A percentile compares a stretch with the other conserved stretches of the same genome.
These are phyloP conservation scores for Agriopis marginaria DNA, from an alignment of 2,888 invertebrate genomes.

Conservation along the genomic window DNA sequence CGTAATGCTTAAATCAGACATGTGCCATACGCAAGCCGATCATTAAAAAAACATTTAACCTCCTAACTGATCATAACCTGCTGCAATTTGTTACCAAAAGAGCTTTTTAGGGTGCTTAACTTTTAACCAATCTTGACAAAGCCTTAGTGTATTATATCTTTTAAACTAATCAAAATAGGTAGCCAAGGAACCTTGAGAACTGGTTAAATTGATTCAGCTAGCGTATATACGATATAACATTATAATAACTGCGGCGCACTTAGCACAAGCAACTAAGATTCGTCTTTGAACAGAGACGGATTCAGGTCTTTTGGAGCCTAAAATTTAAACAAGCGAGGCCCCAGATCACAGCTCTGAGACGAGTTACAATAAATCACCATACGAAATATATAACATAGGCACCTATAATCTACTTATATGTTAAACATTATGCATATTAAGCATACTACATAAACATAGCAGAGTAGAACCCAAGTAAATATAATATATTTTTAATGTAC, in stretches of 20 bases:
- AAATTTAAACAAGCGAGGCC: background rate
- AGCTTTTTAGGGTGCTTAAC: slow-evolving; percentile 8
- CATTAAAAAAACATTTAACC: no score
- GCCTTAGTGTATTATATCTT: slow-evolving; percentile 24
- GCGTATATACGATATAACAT: slow-evolving; percentile 21
- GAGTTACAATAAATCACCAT: background rate
- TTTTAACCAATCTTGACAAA: slow-evolving; percentile 4
- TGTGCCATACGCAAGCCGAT: no score
- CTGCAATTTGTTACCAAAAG: background rate
- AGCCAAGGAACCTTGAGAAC: slow-evolving; percentile 35
- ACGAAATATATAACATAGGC: background rate
- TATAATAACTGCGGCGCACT: slow-evolving; percentile 47
- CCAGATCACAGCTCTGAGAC: background rate
- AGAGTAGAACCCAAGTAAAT: no score
- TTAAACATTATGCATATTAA: no score
- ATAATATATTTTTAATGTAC: background rate
- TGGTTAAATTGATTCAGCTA: slow-evolving; percentile 35
- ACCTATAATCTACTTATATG: background rate
- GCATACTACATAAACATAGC: no score
- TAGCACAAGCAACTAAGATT: slow-evolving; percentile 41
- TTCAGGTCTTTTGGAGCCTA: background rate
- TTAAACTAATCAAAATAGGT: slow-evolving; percentile 33
- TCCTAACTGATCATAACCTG: background rate
- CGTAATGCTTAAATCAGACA: no score
- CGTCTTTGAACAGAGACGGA: slow-evolving; percentile 15